phyloP scores from a whole-genome alignment of 2,113 vertebrate genomes.

The Oxygymnocypris stewartii region DNA sequence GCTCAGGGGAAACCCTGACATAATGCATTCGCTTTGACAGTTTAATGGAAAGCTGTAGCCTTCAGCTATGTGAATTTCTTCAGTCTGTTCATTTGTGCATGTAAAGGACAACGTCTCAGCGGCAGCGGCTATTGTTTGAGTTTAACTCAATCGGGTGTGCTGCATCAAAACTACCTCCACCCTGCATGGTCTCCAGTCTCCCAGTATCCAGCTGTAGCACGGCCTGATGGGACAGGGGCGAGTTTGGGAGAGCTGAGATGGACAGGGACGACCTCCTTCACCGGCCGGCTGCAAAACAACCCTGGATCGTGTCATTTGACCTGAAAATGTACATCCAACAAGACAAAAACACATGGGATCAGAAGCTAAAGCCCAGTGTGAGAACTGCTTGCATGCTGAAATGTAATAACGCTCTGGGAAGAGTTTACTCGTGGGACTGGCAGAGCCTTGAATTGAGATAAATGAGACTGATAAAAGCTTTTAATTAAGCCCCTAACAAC shows the following conservation, averaged over 20 bases:
- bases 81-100: background rate
- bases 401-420: conserved; percentile 32
- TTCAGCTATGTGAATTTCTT: background rate
- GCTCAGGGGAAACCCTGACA: background rate
- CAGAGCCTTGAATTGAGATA: conserved; percentile 37
- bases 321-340: conserved; percentile 66
- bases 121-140: background rate
- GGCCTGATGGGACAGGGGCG: conserved; percentile 85
- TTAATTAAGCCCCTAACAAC: conserved; percentile 49
- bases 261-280: conserved; percentile 88
- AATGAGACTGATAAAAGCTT: conserved; percentile 49
- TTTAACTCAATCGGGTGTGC: background rate
- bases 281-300: conserved; percentile 80
- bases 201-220: conserved; percentile 88
- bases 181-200: conserved; percentile 85
- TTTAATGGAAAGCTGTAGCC: background rate
- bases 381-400: conserved; percentile 27
- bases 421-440: conserved; percentile 30
- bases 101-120: background rate
- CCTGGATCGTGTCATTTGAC: conserved; percentile 81
- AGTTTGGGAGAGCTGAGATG: conserved; percentile 82
- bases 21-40: background rate
- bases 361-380: background rate
- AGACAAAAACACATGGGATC: conserved; percentile 3
- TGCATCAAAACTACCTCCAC: conserved; percentile 78